phyloP scores from a whole-genome alignment of 2,888 invertebrate genomes.

The Drosophila planitibia region DNA sequence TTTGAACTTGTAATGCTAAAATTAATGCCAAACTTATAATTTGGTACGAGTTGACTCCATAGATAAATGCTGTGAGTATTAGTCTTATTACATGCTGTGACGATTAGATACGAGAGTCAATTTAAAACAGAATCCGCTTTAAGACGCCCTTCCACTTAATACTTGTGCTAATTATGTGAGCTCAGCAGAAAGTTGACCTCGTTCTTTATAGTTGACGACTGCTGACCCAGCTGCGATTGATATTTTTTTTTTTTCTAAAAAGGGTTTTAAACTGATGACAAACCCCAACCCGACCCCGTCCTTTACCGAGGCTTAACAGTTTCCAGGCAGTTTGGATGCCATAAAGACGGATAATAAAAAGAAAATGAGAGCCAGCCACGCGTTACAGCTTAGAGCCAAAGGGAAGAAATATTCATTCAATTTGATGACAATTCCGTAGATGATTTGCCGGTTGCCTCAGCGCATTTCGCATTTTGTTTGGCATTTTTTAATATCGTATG shows the following conservation, averaged over 20 bases:
- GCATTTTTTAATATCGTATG: slow-evolving; percentile 76
- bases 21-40: neutral
- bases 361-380: slow-evolving; percentile 69
- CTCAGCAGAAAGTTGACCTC: slow-evolving; percentile 46
- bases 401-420: slow-evolving; percentile 65
- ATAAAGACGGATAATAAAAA: slow-evolving; percentile 67
- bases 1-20: neutral
- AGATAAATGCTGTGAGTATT: neutral
- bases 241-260: slow-evolving; percentile 41
- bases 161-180: slow-evolving; percentile 40
- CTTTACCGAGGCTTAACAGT: slow-evolving; percentile 14
- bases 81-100: neutral
- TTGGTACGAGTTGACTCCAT: neutral
- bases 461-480: slow-evolving; percentile 63
- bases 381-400: slow-evolving; percentile 74
- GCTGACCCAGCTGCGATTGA: slow-evolving; percentile 57
- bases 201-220: slow-evolving; percentile 7
- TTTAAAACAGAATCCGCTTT: neutral
- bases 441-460: slow-evolving; percentile 79
- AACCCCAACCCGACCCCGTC: neutral
- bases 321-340: slow-evolving; percentile 54
- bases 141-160: neutral
- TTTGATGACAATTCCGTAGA: slow-evolving; percentile 80
- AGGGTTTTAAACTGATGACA: slow-evolving; percentile 30
- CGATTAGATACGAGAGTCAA: neutral